phyloP scores from a whole-genome alignment of 2,113 vertebrate genomes.

The Oreotragus oreotragus region DNA sequence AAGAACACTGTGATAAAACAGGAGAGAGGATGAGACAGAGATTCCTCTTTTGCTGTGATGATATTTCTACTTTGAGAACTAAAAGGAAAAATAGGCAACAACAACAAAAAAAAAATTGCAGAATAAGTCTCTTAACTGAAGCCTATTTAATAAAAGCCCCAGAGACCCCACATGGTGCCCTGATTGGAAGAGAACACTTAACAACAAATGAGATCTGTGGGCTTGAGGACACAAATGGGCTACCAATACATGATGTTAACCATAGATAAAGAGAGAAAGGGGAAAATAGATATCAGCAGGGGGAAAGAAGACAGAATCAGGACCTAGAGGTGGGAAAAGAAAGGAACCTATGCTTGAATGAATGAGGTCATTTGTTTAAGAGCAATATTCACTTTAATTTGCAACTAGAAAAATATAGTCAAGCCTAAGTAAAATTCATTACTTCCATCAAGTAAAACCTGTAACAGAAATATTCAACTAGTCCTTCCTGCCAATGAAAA shows the following conservation, averaged over 20 bases:
- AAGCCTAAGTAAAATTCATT: not conserved
- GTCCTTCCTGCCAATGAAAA: not conserved
- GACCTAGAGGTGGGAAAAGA: not conserved
- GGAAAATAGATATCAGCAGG: not conserved
- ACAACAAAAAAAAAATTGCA: not conserved
- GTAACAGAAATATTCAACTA: not conserved
- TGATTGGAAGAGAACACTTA: not conserved
- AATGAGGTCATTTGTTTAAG: not conserved
- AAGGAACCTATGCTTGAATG: not conserved
- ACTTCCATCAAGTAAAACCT: not conserved
- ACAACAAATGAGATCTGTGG: not conserved
- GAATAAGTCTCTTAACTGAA: constrained; percentile 7
- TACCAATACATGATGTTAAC: not conserved
- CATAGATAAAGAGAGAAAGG: not conserved
- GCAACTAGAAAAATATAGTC: not conserved
- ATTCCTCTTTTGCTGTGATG: not conserved
- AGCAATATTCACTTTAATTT: not conserved
- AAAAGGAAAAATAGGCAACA: not conserved
- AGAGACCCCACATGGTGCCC: not conserved
- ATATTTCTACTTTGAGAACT: constrained; percentile 35
- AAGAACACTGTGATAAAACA: not conserved
- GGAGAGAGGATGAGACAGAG: not conserved
- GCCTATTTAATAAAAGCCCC: not conserved
- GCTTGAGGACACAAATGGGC: not conserved
- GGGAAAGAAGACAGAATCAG: not conserved